These are phyloP conservation scores for Tolmerus cingulatus DNA, from an alignment of 2,888 invertebrate species.

Conservation along the genomic window DNA sequence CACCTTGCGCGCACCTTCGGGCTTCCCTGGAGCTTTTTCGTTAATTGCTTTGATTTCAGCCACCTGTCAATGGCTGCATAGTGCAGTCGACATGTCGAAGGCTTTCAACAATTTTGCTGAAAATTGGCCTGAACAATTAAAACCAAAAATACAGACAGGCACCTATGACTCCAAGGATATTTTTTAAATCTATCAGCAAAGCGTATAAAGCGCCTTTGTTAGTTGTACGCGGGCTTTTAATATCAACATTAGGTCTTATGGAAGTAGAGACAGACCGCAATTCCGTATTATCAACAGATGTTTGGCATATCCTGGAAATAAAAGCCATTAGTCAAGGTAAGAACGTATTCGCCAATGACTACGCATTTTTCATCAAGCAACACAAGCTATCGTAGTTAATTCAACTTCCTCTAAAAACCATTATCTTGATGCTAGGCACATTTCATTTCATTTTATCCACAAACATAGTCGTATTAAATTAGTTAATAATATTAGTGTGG, in stretches of 20 bases:
- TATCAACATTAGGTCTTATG: not conserved
- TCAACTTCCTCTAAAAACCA: no score
- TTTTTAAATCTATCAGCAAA: not conserved
- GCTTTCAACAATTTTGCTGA: not conserved
- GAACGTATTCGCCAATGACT: not conserved
- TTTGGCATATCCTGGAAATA: no score
- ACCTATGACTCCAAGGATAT: not conserved
- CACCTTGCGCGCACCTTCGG: not conserved
- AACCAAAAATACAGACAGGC: not conserved
- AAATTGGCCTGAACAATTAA: not conserved
- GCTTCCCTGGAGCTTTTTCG: not conserved
- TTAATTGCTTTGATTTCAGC: not conserved
- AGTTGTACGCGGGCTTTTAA: not conserved
- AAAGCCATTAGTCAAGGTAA: not conserved
- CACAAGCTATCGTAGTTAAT: no score
- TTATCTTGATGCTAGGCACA: no score
- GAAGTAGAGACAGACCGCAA: not conserved
- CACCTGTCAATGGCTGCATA: not conserved
- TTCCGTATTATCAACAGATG: not conserved
- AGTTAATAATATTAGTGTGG: no score
- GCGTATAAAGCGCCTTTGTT: not conserved
- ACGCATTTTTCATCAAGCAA: no score
- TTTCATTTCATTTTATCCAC: no score
- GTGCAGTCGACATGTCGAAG: not conserved
- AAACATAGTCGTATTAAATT: no score